Percentiles rank a stretch among this genome's conserved stretches.
Conservation (phyloP, 2,113 vertebrate genomes). For the Aplodontia rufa region DNA sequence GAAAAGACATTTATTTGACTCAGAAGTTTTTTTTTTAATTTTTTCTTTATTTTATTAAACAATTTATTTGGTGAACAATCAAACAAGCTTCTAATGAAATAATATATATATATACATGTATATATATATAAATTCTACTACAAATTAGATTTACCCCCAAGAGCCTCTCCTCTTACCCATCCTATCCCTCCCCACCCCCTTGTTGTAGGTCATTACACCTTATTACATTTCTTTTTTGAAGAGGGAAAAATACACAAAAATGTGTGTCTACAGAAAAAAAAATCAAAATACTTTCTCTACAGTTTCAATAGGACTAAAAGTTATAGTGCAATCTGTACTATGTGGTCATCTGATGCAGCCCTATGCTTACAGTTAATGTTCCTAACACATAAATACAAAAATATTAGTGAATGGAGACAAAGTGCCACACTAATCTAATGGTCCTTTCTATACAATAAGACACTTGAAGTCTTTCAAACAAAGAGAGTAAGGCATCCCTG, state of each 20-base stretch:
- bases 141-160: too few species aligned
- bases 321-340: not conserved
- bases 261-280: not conserved
- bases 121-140: too few species aligned
- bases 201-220: too few species aligned
- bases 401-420: not conserved
- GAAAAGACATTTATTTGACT: too few species aligned
- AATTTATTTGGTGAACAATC: too few species aligned
- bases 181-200: too few species aligned
- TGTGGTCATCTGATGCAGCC: not conserved
- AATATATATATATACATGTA: too few species aligned
- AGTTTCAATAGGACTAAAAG: constrained; percentile 12
- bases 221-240: too few species aligned
- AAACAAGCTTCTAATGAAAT: too few species aligned
- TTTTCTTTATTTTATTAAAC: too few species aligned
- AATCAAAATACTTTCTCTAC: not conserved
- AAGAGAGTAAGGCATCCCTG: not conserved
- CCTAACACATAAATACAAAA: constrained; percentile 1
- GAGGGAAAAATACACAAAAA: not conserved
- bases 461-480: not conserved
- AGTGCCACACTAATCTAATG: not conserved
- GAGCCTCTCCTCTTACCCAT: too few species aligned
- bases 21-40: too few species aligned
- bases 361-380: not conserved
- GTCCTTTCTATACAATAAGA: not conserved